Conservation (phyloP, 2,113 vertebrate species). For the Rhombomys opimus region DNA sequence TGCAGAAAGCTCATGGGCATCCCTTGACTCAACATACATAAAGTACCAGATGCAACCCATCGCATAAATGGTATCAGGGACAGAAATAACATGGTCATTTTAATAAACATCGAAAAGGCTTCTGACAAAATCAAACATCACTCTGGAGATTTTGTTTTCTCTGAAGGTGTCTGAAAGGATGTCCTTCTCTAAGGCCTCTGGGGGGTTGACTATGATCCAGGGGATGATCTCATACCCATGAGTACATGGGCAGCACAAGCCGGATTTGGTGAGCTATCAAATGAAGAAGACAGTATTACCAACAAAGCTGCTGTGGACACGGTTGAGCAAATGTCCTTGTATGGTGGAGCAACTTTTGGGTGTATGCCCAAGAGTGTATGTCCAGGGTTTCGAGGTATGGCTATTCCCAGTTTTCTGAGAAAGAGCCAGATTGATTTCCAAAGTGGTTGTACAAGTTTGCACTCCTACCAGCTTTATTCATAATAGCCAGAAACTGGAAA, state of each 20-base stretch:
- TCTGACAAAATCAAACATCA: neutral
- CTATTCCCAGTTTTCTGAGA: too few relatives aligned
- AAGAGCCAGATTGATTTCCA: too few relatives aligned
- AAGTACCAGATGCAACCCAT: neutral
- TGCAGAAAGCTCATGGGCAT: neutral
- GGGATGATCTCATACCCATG: neutral
- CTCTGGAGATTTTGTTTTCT: neutral
- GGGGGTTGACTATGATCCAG: too few relatives aligned
- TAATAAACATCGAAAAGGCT: neutral
- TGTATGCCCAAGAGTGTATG: too few relatives aligned
- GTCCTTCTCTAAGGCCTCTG: neutral
- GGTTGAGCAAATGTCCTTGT: too few relatives aligned
- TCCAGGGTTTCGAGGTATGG: too few relatives aligned
- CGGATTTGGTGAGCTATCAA: neutral
- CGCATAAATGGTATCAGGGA: neutral
- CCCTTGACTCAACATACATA: neutral
- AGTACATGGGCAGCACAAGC: neutral
- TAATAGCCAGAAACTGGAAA: too few relatives aligned
- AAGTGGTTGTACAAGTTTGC: too few relatives aligned
- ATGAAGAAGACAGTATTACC: neutral
- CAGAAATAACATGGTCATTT: neutral
- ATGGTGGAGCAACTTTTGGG: too few relatives aligned
- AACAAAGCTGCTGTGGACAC: too few relatives aligned
- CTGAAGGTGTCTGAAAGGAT: neutral
- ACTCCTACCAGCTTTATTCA: too few relatives aligned